Evolutionary conservation across 2,113 vertebrate species (phyloP).

Genomic region (Hydrochoerus hydrochaeris): DNA sequence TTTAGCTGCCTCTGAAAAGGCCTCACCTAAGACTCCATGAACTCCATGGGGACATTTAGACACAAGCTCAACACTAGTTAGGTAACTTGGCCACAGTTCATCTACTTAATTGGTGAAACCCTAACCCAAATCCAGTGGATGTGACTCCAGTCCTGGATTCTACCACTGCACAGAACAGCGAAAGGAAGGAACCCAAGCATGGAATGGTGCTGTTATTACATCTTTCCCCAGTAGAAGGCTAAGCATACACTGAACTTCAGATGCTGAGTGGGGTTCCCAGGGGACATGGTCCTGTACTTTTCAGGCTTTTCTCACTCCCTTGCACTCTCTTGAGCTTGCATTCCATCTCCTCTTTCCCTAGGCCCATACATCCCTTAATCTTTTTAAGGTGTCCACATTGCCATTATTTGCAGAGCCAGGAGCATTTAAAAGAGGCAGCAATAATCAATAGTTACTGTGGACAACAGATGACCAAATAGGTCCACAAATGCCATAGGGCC

Average conservation of each 20-base stretch:
- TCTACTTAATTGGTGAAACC: neutral
- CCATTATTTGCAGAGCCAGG: neutral
- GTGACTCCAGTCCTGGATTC: neutral
- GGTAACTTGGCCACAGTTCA: neutral
- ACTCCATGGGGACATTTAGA: no score
- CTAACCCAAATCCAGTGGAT: neutral
- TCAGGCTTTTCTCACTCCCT: neutral
- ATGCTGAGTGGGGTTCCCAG: neutral
- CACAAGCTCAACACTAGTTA: neutral
- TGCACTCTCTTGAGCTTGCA: neutral
- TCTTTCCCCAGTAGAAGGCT: neutral
- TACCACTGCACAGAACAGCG: no score
- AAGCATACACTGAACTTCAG: neutral
- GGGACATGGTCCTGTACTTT: neutral
- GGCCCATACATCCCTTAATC: neutral
- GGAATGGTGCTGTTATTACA: neutral
- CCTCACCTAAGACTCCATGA: neutral
- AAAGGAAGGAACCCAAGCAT: neutral
- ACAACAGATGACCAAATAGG: neutral
- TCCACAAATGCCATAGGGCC: neutral
- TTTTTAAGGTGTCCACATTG: neutral
- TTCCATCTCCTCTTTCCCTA: neutral
- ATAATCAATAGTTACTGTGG: neutral
- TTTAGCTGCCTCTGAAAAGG: neutral
- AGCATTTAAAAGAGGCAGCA: neutral